Percentiles rank a stretch among this genome's conserved stretches.
phyloP scores from a whole-genome alignment of 2,113 vertebrate species.

The Cricetomys ansorgei region DNA sequence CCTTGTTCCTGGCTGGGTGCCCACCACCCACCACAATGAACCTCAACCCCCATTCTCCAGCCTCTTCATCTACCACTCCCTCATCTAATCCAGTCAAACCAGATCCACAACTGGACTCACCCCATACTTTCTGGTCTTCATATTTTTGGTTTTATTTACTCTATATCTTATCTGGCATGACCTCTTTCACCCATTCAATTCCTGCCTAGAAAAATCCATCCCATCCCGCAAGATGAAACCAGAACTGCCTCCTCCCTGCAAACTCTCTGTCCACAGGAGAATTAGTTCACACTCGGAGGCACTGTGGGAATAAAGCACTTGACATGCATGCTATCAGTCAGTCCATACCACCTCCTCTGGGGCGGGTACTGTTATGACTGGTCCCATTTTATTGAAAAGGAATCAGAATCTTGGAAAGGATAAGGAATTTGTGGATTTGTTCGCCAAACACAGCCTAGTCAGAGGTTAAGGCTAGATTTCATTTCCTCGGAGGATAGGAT shows the following conservation, averaged over 20 bases:
- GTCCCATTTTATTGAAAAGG: not conserved
- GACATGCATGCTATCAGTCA: not conserved
- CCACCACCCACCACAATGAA: not conserved
- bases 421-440: not conserved
- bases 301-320: not conserved
- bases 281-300: not conserved
- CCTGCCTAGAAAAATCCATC: conserved; percentile 43
- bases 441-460: not conserved
- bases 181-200: conserved; percentile 27
- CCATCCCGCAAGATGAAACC: not conserved
- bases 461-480: not conserved
- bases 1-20: not conserved
- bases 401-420: not conserved
- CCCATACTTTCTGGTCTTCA: not conserved
- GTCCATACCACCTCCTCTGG: not conserved
- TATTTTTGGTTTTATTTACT: conserved; percentile 40
- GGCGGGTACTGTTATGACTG: not conserved
- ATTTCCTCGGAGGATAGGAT: not conserved
- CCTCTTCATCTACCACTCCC: not conserved
- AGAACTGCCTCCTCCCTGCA: not conserved
- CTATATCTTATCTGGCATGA: not conserved
- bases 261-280: not conserved
- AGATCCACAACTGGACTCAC: not conserved
- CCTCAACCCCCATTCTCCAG: not conserved
- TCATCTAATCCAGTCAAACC: not conserved